Percentiles rank a stretch among this genome's conserved stretches.
phyloP scores from a whole-genome alignment of 2,113 vertebrate species.

The Cephalopholis sonnerati region DNA sequence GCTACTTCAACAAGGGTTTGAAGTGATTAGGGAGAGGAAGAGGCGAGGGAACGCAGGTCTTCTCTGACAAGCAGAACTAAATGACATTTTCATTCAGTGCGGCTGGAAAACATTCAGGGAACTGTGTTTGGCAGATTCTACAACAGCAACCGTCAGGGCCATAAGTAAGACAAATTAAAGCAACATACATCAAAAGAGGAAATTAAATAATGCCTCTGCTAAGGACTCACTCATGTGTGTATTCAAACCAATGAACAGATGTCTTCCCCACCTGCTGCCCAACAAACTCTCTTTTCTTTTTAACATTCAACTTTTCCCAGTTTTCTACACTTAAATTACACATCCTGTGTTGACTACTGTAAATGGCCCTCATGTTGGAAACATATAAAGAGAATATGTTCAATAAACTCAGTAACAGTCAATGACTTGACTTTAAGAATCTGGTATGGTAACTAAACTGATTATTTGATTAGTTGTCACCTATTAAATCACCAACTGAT shows the following conservation, averaged over 20 bases:
- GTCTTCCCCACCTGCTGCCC: constrained; percentile 65
- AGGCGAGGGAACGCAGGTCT: constrained; percentile 40
- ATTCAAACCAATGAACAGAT: constrained; percentile 64
- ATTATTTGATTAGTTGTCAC: no score
- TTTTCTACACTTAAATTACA: background rate
- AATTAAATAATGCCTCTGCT: constrained; percentile 49
- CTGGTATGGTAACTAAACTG: no score
- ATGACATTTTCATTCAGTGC: constrained; percentile 21
- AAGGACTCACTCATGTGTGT: constrained; percentile 59
- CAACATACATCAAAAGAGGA: constrained; percentile 19
- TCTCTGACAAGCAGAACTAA: constrained; percentile 56
- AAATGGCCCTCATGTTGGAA: no score
- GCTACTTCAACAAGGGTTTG: constrained; percentile 48
- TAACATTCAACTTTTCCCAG: constrained; percentile 2
- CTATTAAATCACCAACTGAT: no score
- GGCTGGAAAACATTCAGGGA: constrained; percentile 19
- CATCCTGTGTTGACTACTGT: background rate
- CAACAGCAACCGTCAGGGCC: background rate
- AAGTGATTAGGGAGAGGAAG: constrained; percentile 47
- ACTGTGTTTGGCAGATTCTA: background rate
- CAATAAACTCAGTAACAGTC: background rate
- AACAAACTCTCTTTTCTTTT: background rate
- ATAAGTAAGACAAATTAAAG: constrained; percentile 52
- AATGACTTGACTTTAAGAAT: no score
- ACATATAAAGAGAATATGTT: no score